Base-by-base conservation (phyloP, 2,888 invertebrate species). In the Tetanocera ferruginea region DNA sequence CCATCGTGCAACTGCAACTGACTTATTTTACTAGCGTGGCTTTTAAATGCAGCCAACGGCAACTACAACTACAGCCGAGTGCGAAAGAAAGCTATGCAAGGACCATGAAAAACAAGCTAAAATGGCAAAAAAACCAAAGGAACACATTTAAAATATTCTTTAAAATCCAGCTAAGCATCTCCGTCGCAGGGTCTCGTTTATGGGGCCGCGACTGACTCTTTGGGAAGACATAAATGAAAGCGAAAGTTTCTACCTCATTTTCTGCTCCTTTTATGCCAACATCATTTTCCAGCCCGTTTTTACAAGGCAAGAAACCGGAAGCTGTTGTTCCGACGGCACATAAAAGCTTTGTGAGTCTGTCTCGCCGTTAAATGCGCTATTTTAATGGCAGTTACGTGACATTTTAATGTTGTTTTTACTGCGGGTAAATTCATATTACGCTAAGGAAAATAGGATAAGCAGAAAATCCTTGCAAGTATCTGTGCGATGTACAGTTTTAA, bases 341-440 rank as follows among this genome's bases (percentile, higher is more conserved):
- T 57, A 72, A 72, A 72, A 37, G 60, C 60, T 60, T 72, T 72
- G 57, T 70, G 25, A 55, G 71, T 72, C 43, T 25, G 72, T 43
- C 66, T 60, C 51, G 17, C n/a, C 52, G 49, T 72, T 78, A 57
- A 78, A 78, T 78, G 72, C 78, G 60, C 78, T 43, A 55, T 78
- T 80, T 80, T 80, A 78, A 79, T 80, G 69, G 73, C 77, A 73
- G 37, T 77, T 78, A 80, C 80, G 80, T 80, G 80, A 79, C 74
- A 74, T 78, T 79, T 78, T 80, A 80, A 77, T 78, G 77, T 76
- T 73, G 73, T 55, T 80, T 78, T 79, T 78, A 74, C 67, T 77
- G 66, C 14, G 69, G 31, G 71, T 57, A 37, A 55, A 37, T 9
- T 60, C 43, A 73, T 60, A 23, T 60, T 28, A 28, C n/a, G 55